Evolutionary conservation across 2,888 invertebrate genomes (phyloP).

Genomic region (Dryococelus australis): DNA sequence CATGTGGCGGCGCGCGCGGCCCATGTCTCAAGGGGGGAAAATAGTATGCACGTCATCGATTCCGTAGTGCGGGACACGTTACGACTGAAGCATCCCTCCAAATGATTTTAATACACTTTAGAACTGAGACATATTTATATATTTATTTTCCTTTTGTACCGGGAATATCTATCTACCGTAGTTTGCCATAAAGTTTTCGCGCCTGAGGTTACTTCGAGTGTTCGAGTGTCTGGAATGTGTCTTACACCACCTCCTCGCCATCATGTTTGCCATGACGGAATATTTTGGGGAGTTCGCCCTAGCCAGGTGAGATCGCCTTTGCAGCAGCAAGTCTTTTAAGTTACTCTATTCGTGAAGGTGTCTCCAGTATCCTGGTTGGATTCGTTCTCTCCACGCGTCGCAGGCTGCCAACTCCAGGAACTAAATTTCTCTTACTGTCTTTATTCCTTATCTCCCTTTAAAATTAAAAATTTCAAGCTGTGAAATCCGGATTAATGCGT

Average conservation of each 20-base stretch:
- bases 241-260: conserved; percentile 41
- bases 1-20: conserved; percentile 17
- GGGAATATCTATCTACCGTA: not conserved
- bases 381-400: not conserved
- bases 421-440: not conserved
- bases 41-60: not conserved
- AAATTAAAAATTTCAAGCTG: too few species aligned
- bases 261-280: conserved; percentile 64
- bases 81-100: not conserved
- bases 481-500: too few species aligned
- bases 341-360: not conserved
- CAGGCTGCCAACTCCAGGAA: not conserved
- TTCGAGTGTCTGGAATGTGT: conserved; percentile 24
- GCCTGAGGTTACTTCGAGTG: conserved; percentile 6
- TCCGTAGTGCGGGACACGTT: not conserved
- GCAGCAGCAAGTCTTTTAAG: not conserved
- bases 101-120: not conserved
- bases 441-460: too few species aligned
- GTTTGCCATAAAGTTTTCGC: not conserved
- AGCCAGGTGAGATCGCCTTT: conserved; percentile 57
- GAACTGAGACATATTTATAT: not conserved
- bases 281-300: conserved; percentile 63
- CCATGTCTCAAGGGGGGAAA: not conserved
- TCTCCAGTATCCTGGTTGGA: not conserved
- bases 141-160: not conserved